Percentiles rank a stretch among this genome's conserved stretches.
Evolutionary conservation across 2,797 vertebrate species (phyloP).

Genomic region (Poeciliopsis turneri): DNA sequence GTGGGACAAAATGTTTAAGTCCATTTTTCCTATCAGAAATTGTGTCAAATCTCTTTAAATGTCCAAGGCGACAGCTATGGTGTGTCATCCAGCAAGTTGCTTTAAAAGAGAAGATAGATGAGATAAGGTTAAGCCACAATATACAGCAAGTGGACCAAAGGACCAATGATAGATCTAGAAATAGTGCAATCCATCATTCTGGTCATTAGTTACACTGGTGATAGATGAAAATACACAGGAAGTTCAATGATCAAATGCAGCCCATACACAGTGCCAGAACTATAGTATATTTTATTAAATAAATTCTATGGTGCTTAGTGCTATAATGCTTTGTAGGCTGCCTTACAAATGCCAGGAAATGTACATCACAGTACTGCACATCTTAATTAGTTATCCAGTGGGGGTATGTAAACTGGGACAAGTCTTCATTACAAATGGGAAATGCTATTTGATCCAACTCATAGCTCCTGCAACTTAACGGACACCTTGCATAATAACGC

Average conservation of each 20-base stretch:
- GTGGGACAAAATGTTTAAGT: conserved; percentile 11
- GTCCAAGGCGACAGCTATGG: conserved; percentile 23
- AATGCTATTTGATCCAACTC: conserved; percentile 57
- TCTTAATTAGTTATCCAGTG: conserved; percentile 66
- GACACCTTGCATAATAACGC: conserved; percentile 16
- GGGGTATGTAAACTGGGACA: conserved; percentile 62
- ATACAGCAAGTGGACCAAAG: conserved; percentile 54
- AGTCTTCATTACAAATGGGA: conserved; percentile 59
- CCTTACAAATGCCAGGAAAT: conserved; percentile 11
- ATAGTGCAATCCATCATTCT: conserved; percentile 66
- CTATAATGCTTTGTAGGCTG: background rate
- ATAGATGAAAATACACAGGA: conserved; percentile 48
- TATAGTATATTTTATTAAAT: too few species aligned
- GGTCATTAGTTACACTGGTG: conserved; percentile 54
- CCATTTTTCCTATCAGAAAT: conserved; percentile 32
- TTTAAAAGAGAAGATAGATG: conserved; percentile 54
- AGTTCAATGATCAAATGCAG: conserved; percentile 38
- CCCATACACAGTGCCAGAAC: conserved; percentile 21
- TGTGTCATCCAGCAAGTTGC: conserved; percentile 43
- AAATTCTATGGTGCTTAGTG: background rate
- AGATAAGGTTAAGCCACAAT: conserved; percentile 49
- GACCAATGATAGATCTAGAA: conserved; percentile 54
- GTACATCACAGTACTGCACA: conserved; percentile 37
- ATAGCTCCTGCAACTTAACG: conserved; percentile 20
- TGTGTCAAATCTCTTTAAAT: conserved; percentile 33